These are phyloP conservation scores for Parasteatoda lunata DNA, from an alignment of 2,888 invertebrate species.

Conservation along the genomic window DNA sequence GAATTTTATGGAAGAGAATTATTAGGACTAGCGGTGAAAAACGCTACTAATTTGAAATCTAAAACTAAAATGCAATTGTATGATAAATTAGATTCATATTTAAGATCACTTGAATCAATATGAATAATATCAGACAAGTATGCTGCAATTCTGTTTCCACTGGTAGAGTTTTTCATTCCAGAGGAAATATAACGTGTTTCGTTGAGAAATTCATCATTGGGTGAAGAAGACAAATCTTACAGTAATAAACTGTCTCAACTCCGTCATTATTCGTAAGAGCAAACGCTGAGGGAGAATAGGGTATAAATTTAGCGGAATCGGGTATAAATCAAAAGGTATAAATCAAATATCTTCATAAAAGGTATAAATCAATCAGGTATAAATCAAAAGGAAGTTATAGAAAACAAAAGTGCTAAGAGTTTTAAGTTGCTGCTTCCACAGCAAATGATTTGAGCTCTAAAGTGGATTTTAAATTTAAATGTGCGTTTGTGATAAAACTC, in stretches of 20 bases:
- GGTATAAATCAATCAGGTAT: slow-evolving; percentile 14
- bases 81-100: slow-evolving; percentile 50
- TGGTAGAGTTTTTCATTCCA: slow-evolving; percentile 72
- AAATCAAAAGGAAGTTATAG: background rate
- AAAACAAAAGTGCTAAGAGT: background rate
- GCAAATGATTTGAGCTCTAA: background rate
- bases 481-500: slow-evolving; percentile 6
- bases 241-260: background rate
- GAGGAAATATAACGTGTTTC: slow-evolving; percentile 71
- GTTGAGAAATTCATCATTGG: slow-evolving; percentile 52
- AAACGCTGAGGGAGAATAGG: slow-evolving; percentile 26
- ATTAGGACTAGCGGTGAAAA: slow-evolving; percentile 70
- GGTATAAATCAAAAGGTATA: slow-evolving; percentile 15
- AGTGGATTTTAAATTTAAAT: background rate
- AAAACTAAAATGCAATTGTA: slow-evolving; percentile 22
- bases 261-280: background rate
- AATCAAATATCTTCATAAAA: no score
- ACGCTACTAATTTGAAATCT: background rate
- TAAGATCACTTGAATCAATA: slow-evolving; percentile 46
- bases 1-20: slow-evolving; percentile 72
- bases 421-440: background rate
- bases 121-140: slow-evolving; percentile 39
- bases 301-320: slow-evolving; percentile 10
- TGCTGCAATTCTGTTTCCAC: slow-evolving; percentile 51
- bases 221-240: background rate